These are phyloP conservation scores for Cephalopachus bancanus DNA, from an alignment of 2,797 vertebrate genomes.

Conservation along the genomic window DNA sequence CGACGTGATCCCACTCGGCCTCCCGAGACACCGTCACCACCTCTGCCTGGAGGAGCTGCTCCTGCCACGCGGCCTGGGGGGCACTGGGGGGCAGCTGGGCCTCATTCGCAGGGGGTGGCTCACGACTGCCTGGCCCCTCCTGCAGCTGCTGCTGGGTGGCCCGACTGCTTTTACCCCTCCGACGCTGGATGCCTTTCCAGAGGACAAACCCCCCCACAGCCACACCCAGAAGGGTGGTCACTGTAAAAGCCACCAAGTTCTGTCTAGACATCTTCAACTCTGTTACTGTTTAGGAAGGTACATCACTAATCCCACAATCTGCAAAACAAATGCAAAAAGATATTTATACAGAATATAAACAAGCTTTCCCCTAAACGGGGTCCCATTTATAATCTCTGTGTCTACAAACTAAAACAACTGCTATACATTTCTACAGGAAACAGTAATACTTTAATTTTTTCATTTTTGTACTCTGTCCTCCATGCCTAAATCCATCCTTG, in stretches of 20 bases:
- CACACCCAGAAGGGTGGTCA: conserved; percentile 93
- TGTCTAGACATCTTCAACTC: conserved; percentile 92
- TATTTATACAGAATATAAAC: conserved; percentile 57
- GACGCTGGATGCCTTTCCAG: conserved; percentile 91
- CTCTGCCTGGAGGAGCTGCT: conserved; percentile 90
- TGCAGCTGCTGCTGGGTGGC: conserved; percentile 15
- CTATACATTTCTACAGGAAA: background rate
- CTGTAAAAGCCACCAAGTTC: conserved; percentile 89
- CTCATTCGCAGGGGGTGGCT: conserved; percentile 48
- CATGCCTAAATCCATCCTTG: background rate
- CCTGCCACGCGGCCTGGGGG: conserved; percentile 85
- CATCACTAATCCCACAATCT: conserved; percentile 78
- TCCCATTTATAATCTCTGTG: background rate
- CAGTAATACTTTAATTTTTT: background rate
- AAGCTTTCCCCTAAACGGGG: background rate
- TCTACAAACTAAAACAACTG: conserved; percentile 20
- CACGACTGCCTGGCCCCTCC: background rate
- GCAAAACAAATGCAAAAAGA: conserved; percentile 78
- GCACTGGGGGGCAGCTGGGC: conserved; percentile 66
- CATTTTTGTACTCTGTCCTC: background rate
- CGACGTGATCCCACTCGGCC: conserved; percentile 93
- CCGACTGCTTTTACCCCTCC: conserved; percentile 85
- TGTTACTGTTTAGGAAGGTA: conserved; percentile 76
- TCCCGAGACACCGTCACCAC: conserved; percentile 92
- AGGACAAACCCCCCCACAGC: conserved; percentile 93